phyloP scores from a whole-genome alignment of 37 sponge, comb jelly and placozoan species.

The Crambe crambe region DNA sequence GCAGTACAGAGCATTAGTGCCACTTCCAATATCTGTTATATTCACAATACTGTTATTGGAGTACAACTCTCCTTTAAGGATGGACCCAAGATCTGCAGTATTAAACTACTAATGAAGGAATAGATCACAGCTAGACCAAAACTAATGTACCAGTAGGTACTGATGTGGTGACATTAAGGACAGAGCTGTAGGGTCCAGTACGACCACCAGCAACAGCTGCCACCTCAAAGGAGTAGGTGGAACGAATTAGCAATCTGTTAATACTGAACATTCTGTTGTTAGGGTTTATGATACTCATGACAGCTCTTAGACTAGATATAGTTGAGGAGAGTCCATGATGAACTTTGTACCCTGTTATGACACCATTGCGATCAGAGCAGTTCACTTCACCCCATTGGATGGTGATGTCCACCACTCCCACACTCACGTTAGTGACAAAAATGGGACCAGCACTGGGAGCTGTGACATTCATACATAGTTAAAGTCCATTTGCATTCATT shows the following conservation, averaged over 20 bases:
- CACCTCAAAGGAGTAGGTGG: constrained; percentile 20
- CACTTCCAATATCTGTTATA: constrained; percentile 4
- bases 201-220: constrained; percentile 12
- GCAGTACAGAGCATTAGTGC: constrained; percentile 11
- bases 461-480: not conserved
- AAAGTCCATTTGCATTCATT: too few species aligned
- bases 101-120: not conserved
- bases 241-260: not conserved
- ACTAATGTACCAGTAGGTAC: not conserved
- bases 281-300: not conserved
- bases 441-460: constrained; percentile 35
- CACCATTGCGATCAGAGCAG: constrained; percentile 36
- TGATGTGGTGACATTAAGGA: not conserved
- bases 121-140: too few species aligned
- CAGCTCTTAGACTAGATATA: not conserved
- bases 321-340: not conserved
- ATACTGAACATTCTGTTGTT: not conserved
- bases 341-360: constrained; percentile 32
- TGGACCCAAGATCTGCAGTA: not conserved
- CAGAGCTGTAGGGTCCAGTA: constrained; percentile 3
- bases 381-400: constrained; percentile 26
- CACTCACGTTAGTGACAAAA: not conserved
- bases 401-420: not conserved
- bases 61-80: not conserved
- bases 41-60: constrained; percentile 34